Conservation (phyloP, 2,113 vertebrate genomes). For the Ibidorhyncha struthersii region DNA sequence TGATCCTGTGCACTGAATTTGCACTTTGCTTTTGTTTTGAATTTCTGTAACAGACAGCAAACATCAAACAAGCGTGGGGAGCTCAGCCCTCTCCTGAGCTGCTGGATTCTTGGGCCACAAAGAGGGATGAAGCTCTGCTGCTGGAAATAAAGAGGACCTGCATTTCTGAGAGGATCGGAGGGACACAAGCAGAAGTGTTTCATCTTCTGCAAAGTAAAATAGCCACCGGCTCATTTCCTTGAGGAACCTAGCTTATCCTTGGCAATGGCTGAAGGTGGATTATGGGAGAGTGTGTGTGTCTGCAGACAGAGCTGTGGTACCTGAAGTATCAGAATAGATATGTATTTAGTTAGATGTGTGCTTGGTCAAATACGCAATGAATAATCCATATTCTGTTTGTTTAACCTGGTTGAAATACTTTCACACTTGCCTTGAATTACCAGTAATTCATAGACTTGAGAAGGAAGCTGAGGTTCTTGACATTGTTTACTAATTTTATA, state of each 20-base stretch:
- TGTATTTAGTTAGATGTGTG: background rate
- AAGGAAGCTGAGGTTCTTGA: background rate
- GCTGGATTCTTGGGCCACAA: background rate
- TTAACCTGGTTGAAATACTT: background rate
- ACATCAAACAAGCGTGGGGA: background rate
- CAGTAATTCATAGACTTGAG: background rate
- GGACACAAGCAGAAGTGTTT: slow-evolving; percentile 35
- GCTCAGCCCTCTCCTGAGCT: background rate
- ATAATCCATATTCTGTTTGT: background rate
- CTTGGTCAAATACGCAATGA: background rate
- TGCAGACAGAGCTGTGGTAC: background rate
- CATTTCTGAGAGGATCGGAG: slow-evolving; percentile 27
- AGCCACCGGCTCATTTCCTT: background rate
- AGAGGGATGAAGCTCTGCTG: background rate
- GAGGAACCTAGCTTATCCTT: background rate
- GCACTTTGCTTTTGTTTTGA: background rate
- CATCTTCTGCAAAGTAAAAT: background rate
- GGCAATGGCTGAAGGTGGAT: background rate
- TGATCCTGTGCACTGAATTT: background rate
- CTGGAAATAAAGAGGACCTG: slow-evolving; percentile 62
- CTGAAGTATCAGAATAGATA: background rate
- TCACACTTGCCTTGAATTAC: background rate
- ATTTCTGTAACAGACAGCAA: background rate
- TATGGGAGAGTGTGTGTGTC: background rate
- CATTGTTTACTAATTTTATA: background rate